These are phyloP conservation scores for Lutjanus campechanus DNA, from an alignment of 2,797 vertebrate genomes.

Conservation along the genomic window DNA sequence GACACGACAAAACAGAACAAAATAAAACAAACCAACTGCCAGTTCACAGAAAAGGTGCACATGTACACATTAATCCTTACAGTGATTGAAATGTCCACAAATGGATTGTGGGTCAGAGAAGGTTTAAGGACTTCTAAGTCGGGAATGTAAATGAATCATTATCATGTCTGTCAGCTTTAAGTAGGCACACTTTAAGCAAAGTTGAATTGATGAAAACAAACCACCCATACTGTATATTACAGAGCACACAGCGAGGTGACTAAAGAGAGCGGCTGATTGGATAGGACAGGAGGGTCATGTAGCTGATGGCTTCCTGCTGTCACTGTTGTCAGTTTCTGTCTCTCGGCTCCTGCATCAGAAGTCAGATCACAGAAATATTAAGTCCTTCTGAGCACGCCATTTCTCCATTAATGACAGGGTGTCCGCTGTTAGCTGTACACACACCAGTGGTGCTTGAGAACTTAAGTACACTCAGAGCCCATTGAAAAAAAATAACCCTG, in stretches of 20 bases:
- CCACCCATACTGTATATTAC: neutral
- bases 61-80: no score
- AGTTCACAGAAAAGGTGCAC: no score
- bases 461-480: slow-evolving; percentile 5
- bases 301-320: slow-evolving; percentile 6
- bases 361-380: neutral
- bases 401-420: slow-evolving; percentile 23
- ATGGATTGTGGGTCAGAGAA: no score
- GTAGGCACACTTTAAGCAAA: neutral
- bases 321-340: slow-evolving; percentile 10
- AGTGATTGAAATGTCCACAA: no score
- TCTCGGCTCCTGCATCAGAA: slow-evolving; percentile 20
- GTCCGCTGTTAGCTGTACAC: neutral
- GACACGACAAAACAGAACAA: no score
- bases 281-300: neutral
- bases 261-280: neutral
- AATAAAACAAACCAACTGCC: no score
- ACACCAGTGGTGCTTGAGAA: slow-evolving; percentile 21
- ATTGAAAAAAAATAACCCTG: slow-evolving; percentile 9
- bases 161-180: neutral
- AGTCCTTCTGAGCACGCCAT: neutral
- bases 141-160: neutral
- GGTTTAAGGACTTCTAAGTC: neutral
- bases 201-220: neutral
- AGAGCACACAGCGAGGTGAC: neutral